phyloP scores from a whole-genome alignment of 2,797 vertebrate genomes.

The Poecilia picta region DNA sequence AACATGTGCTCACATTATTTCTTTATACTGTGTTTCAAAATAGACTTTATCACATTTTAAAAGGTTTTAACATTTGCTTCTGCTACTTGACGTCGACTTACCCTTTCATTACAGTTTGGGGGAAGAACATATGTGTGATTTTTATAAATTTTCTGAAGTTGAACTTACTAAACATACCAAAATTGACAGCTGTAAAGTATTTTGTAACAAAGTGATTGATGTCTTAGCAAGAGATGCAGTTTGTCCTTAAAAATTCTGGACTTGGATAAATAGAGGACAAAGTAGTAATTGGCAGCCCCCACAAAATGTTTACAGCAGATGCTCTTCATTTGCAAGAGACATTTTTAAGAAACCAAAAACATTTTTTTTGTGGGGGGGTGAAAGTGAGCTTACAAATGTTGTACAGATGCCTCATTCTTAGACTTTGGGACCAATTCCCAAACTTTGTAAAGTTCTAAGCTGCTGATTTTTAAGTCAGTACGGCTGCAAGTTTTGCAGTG shows the following conservation, averaged over 20 bases:
- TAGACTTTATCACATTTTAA: not conserved
- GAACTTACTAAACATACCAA: not conserved
- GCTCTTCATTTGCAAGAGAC: not conserved
- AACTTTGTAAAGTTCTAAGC: not conserved
- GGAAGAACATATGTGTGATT: not conserved
- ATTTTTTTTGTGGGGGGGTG: no score
- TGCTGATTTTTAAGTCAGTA: not conserved
- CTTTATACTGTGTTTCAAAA: not conserved
- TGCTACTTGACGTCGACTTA: not conserved
- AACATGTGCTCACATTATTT: not conserved
- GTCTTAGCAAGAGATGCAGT: not conserved
- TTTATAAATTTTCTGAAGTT: not conserved
- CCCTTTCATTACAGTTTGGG: not conserved
- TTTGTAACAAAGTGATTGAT: not conserved
- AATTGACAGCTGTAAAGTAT: not conserved
- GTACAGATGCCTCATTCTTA: not conserved
- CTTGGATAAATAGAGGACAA: not conserved
- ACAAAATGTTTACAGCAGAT: not conserved
- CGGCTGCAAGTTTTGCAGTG: no score
- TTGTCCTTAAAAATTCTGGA: not conserved
- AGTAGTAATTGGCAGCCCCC: not conserved
- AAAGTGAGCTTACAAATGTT: not conserved
- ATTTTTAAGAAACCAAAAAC: not conserved
- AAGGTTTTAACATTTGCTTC: not conserved
- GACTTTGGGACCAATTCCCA: not conserved